Percentiles rank a stretch among this genome's conserved stretches.
Evolutionary conservation across 2,113 vertebrate species (phyloP).

Genomic region (Plotosus lineatus): DNA sequence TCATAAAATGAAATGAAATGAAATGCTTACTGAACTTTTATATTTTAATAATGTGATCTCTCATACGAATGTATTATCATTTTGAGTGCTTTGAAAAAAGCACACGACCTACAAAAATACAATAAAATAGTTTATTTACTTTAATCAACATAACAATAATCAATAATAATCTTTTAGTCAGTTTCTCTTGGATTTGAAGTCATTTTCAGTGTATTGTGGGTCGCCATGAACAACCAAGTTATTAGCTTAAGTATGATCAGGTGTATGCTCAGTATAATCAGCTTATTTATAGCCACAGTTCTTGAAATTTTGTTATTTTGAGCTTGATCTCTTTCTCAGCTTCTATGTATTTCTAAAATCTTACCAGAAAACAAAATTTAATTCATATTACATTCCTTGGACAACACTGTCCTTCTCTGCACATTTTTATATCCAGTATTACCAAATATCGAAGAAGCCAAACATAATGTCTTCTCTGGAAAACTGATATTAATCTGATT

Average conservation of each 20-base stretch:
- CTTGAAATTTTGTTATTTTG: background rate
- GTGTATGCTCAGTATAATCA: background rate
- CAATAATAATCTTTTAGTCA: too few relatives aligned
- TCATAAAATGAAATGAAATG: too few relatives aligned
- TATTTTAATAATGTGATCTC: too few relatives aligned
- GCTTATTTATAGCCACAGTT: background rate
- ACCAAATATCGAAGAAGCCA: background rate
- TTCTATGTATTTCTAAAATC: background rate
- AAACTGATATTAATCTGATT: constrained; percentile 9
- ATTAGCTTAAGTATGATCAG: background rate
- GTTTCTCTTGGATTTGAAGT: background rate
- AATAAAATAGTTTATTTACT: too few relatives aligned
- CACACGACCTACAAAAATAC: too few relatives aligned
- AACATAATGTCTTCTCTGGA: too few relatives aligned
- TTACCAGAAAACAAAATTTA: background rate
- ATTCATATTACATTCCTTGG: background rate
- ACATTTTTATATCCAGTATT: background rate
- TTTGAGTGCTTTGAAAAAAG: too few relatives aligned
- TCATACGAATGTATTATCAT: too few relatives aligned
- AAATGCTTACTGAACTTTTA: too few relatives aligned
- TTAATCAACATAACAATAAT: too few relatives aligned
- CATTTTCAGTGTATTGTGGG: too few relatives aligned
- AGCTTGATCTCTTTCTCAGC: too few relatives aligned
- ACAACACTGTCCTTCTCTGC: background rate
- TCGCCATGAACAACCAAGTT: background rate